Evolutionary conservation across 1,140 invertebrate genomes (phyloP), one percentile per base, ranked within the genome.

Genomic region (Meteorus sp.): DNA sequence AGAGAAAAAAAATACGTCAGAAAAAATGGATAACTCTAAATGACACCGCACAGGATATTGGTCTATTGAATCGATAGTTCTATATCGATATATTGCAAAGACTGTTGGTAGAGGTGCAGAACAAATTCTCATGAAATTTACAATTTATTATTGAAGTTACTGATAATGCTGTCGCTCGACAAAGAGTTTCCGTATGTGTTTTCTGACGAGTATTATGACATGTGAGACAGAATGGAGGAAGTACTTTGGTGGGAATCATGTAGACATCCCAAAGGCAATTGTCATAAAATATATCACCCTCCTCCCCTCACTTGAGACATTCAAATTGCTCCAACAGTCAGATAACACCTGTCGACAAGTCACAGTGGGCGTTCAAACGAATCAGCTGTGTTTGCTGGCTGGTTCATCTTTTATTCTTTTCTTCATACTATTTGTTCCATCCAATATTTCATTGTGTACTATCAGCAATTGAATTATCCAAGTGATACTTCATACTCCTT

Each of bases 311-410:
- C 3, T 7, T 7, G 3, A 41, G 48, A 45, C 51, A 37, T 53
- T 59, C 20, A 53, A 58, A 60, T 60, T 37, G 41, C 48, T 51
- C 33, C 19, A 64, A 63, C 60, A 63, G 62, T 55, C 48, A 48
- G 13, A 59, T 39, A 65, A 63, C 72, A 74, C 63, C 72, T 73
- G 72, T 56, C 70, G 70, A 62, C 72, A 74, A 66, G 64, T 73
- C n/a, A 70, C 31, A 37, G 27, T 37, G 61, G 59, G 50, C 60
- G 45, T 56, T n/a, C n/a, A n/a, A n/a, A n/a, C n/a, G n/a, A n/a
- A n/a, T n/a, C n/a, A n/a, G n/a, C n/a, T n/a, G n/a, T n/a, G n/a
- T n/a, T n/a, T n/a, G n/a, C n/a, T n/a, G n/a, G n/a, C n/a, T n/a
- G n/a, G n/a, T n/a, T n/a, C n/a, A n/a, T n/a, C n/a, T n/a, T n/a